Evolutionary conservation across 1,140 invertebrate species (phyloP).

Genomic region (Hestina assimilis): DNA sequence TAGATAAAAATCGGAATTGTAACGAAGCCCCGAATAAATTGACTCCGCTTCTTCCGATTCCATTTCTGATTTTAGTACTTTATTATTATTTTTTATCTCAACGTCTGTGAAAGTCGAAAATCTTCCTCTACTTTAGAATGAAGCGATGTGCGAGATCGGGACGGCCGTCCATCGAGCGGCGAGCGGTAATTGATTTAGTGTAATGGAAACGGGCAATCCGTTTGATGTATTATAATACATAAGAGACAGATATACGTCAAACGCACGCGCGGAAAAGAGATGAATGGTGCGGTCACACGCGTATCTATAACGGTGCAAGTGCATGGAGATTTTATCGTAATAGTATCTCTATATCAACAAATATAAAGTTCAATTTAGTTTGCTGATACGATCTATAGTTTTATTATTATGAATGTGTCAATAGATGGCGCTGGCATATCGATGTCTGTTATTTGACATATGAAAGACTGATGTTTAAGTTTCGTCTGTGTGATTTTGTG

Average conservation of each 20-base stretch:
- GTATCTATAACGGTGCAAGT: constrained; percentile 51
- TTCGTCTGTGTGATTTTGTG: constrained; percentile 22
- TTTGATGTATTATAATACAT: constrained; percentile 66
- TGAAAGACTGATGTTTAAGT: constrained; percentile 35
- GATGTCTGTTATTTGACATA: constrained; percentile 46
- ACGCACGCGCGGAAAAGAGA: constrained; percentile 46
- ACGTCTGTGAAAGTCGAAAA: constrained; percentile 32
- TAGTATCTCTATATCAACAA: constrained; percentile 55
- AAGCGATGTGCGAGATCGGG: constrained; percentile 20
- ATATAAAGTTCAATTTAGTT: constrained; percentile 54
- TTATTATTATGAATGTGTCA: constrained; percentile 44
- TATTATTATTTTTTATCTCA: constrained; percentile 54
- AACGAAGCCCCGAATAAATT: constrained; percentile 69
- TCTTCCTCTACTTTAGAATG: constrained; percentile 1
- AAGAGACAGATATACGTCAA: constrained; percentile 46
- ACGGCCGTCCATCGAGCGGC: constrained; percentile 42
- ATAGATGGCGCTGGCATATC: constrained; percentile 66
- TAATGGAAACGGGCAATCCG: constrained; percentile 73
- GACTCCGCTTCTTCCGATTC: constrained; percentile 60
- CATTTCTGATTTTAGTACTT: constrained; percentile 56
- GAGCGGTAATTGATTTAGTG: constrained; percentile 68
- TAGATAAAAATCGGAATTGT: constrained; percentile 73
- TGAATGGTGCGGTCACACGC: constrained; percentile 40
- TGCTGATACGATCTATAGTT: constrained; percentile 17
- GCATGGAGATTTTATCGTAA: constrained; percentile 53